phyloP scores from a whole-genome alignment of 2,797 vertebrate species.

The Alauda arvensis region DNA sequence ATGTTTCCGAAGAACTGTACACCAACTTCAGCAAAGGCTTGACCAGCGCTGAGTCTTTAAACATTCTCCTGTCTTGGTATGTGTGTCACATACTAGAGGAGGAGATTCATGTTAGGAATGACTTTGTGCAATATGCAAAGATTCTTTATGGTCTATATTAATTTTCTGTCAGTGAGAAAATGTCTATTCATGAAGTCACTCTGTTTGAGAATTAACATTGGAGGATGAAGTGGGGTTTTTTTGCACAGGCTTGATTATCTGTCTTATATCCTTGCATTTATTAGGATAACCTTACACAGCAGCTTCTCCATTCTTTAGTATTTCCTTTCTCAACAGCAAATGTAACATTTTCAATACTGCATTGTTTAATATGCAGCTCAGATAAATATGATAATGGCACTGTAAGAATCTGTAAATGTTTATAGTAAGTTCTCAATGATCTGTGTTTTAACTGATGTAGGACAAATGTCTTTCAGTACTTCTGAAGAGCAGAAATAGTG shows the following conservation, averaged over 20 bases:
- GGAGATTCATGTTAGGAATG: not conserved
- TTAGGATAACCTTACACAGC: not conserved
- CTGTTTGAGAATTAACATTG: not conserved
- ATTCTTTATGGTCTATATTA: not conserved
- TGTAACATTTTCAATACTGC: not conserved
- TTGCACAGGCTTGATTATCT: not conserved
- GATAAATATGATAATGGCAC: not conserved
- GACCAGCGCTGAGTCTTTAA: not conserved
- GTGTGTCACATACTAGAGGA: not conserved
- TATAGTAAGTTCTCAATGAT: not conserved
- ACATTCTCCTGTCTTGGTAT: not conserved
- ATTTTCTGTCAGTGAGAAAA: not conserved
- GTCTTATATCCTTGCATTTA: not conserved
- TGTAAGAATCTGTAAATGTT: constrained; percentile 1
- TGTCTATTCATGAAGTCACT: not conserved
- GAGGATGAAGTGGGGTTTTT: not conserved
- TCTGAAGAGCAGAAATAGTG: not conserved
- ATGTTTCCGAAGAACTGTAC: not conserved
- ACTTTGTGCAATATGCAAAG: not conserved
- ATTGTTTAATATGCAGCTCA: not conserved
- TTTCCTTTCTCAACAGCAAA: not conserved
- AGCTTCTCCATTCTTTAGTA: not conserved
- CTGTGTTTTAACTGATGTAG: not conserved
- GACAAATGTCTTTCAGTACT: not conserved
- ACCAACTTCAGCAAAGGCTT: not conserved